A percentile compares a stretch with the other conserved stretches of the same genome.
These are phyloP conservation scores for Tethea ocularis DNA, from an alignment of 2,888 invertebrate genomes.

Conservation along the genomic window DNA sequence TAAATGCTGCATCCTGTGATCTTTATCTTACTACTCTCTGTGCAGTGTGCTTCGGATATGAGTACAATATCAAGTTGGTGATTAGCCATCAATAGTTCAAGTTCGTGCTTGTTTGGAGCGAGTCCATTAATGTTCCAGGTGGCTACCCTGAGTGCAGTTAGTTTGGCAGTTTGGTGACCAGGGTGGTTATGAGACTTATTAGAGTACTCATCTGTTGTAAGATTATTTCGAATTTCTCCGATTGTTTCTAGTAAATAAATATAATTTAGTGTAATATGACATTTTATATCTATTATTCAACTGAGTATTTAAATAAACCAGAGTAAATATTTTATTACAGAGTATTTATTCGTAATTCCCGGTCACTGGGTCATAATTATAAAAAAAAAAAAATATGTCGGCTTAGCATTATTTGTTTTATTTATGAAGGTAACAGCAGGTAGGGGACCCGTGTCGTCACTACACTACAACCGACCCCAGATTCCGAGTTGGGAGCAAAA, in stretches of 20 bases:
- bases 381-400: constrained; percentile 35
- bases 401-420: constrained; percentile 43
- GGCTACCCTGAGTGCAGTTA: no score
- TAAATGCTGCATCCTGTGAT: no score
- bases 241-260: constrained; percentile 46
- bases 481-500: constrained; percentile 14
- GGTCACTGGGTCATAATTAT: constrained; percentile 54
- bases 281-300: constrained; percentile 70
- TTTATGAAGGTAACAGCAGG: constrained; percentile 41
- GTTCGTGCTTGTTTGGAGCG: no score
- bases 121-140: no score
- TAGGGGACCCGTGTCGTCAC: constrained; percentile 16
- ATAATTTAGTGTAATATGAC: constrained; percentile 69
- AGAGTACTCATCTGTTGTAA: no score
- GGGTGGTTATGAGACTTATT: no score
- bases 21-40: no score
- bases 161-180: no score
- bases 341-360: constrained; percentile 70
- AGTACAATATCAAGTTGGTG: no score
- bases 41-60: no score
- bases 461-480: constrained; percentile 28
- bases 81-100: no score
- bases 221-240: no score
- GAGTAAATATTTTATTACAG: constrained; percentile 76
- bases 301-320: constrained; percentile 78